A percentile compares a stretch with the other conserved stretches of the same genome.
Evolutionary conservation across 2,797 vertebrate genomes (phyloP).

Genomic region (Molossus molossus): DNA sequence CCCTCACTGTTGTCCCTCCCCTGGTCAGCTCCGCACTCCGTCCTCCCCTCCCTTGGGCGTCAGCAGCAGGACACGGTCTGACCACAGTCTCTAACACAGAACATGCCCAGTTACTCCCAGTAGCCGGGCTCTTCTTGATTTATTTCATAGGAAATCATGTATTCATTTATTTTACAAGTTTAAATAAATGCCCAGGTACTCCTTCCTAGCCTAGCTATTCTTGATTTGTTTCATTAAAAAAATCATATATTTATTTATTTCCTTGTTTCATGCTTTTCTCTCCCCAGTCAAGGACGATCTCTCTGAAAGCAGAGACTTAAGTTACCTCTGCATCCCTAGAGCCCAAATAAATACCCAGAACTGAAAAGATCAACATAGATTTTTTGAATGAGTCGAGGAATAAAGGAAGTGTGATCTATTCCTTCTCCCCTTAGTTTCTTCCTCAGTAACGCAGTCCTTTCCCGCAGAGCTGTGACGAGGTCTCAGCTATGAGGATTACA

Average conservation of each 20-base stretch:
- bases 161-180: not conserved
- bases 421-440: not conserved
- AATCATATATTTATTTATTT: not conserved
- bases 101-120: too few species aligned
- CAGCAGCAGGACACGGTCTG: not conserved
- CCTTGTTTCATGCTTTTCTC: not conserved
- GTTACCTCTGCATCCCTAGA: not conserved
- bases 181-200: not conserved
- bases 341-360: not conserved
- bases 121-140: not conserved
- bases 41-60: not conserved
- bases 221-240: not conserved
- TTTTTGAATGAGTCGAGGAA: not conserved
- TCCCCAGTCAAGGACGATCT: not conserved
- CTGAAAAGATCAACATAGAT: not conserved
- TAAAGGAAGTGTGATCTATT: not conserved
- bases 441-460: not conserved
- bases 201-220: not conserved
- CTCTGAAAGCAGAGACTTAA: not conserved
- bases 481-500: not conserved
- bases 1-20: not conserved
- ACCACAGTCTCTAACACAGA: not conserved
- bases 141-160: not conserved
- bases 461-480: not conserved
- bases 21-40: rapidly evolving